Percentiles rank a stretch among this genome's conserved stretches.
These are phyloP conservation scores for Loxodonta africana DNA, from an alignment of 2,113 vertebrate genomes.

Conservation along the genomic window DNA sequence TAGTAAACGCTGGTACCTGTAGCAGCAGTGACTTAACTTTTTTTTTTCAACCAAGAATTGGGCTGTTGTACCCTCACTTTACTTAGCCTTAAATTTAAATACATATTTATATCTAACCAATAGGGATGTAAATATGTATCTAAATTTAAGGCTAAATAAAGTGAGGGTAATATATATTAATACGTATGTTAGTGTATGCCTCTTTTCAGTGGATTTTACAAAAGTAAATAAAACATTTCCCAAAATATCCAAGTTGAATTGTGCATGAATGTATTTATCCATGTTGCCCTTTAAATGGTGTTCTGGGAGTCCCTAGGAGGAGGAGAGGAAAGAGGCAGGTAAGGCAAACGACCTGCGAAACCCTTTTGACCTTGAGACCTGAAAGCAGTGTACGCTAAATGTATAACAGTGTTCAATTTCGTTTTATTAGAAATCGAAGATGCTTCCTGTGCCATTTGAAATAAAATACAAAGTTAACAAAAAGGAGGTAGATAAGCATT, in stretches of 20 bases:
- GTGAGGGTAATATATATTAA: neutral
- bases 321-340: neutral
- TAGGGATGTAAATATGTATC: constrained; percentile 5
- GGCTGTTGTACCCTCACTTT: neutral
- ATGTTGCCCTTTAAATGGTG: neutral
- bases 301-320: neutral
- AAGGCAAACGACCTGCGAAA: neutral
- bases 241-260: constrained; percentile 41
- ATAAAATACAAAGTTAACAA: constrained; percentile 9
- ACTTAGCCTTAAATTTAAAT: constrained; percentile 54
- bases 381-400: neutral
- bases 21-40: neutral
- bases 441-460: neutral
- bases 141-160: constrained; percentile 54
- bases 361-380: neutral
- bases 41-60: neutral
- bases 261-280: neutral
- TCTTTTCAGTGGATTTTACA: constrained; percentile 14
- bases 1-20: neutral
- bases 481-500: constrained; percentile 3
- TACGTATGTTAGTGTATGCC: neutral
- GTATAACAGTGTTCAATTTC: neutral
- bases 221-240: constrained; percentile 55
- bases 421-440: constrained; percentile 21
- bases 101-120: neutral